Percentiles rank a stretch among this genome's conserved stretches.
phyloP scores from a whole-genome alignment of 2,113 vertebrate genomes.

The Syngnathus typhle region DNA sequence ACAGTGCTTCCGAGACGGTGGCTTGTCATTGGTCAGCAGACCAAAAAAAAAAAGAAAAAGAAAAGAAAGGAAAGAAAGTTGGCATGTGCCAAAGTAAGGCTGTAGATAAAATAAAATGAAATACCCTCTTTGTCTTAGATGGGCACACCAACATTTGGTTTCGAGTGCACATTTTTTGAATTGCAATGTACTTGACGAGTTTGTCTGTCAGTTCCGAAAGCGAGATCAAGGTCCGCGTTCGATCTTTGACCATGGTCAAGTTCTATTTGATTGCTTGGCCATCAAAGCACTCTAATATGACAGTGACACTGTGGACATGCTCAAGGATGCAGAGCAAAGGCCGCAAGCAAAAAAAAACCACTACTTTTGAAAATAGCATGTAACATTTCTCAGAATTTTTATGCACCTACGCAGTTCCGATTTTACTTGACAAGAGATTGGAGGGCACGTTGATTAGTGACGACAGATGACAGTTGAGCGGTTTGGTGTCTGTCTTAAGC shows the following conservation, averaged over 20 bases:
- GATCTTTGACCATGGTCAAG: constrained; percentile 28
- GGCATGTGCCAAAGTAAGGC: neutral
- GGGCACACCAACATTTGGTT: constrained; percentile 12
- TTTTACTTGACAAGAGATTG: neutral
- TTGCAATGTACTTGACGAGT: constrained; percentile 33
- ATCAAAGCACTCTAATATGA: neutral
- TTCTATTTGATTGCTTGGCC: constrained; percentile 53
- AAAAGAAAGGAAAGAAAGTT: neutral
- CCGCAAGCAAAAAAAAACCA: neutral
- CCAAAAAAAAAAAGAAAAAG: too few relatives aligned
- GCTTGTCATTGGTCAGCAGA: neutral
- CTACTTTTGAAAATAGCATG: neutral
- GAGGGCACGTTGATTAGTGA: constrained; percentile 21
- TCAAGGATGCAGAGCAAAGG: neutral
- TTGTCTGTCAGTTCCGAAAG: constrained; percentile 43
- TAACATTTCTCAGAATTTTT: neutral
- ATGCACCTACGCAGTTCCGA: constrained; percentile 33
- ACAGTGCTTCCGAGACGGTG: neutral
- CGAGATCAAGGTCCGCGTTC: constrained; percentile 34
- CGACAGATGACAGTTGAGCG: constrained; percentile 17
- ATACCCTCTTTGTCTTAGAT: too few relatives aligned
- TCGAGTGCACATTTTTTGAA: constrained; percentile 37
- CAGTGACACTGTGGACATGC: neutral
- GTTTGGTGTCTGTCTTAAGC: constrained; percentile 17
- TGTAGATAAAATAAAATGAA: neutral